Conservation (phyloP, 2,113 vertebrate species). For the Castor canadensis region DNA sequence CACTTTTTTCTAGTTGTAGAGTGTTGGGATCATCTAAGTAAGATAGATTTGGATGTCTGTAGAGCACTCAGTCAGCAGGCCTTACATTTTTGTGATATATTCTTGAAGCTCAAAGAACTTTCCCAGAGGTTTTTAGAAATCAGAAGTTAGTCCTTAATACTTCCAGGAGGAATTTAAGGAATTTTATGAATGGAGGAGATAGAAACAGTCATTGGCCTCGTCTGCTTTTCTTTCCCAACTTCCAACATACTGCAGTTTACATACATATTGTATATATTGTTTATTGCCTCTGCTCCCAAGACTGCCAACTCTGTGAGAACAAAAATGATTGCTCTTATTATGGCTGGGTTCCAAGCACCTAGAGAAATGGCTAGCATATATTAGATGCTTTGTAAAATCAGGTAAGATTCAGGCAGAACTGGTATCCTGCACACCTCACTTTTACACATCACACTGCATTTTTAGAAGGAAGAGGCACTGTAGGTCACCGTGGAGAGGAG, state of each 20-base stretch:
- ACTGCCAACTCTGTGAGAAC: neutral
- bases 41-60: neutral
- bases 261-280: neutral
- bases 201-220: neutral
- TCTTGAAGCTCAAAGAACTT: neutral
- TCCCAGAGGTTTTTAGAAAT: neutral
- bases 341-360: neutral
- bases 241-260: neutral
- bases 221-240: neutral
- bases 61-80: neutral
- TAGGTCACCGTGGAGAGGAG: rapidly evolving
- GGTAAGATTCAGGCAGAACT: neutral
- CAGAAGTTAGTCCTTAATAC: constrained; percentile 11
- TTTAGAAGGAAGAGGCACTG: neutral
- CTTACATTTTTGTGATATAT: neutral
- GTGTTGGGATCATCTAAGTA: neutral
- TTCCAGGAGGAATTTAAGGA: neutral
- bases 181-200: constrained; percentile 51
- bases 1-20: neutral
- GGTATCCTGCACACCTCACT: neutral
- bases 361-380: neutral
- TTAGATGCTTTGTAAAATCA: neutral
- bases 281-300: neutral
- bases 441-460: neutral
- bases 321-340: neutral